Evolutionary conservation across 1,140 invertebrate genomes (phyloP).

Genomic region (Pseudachorutes palmiensis): DNA sequence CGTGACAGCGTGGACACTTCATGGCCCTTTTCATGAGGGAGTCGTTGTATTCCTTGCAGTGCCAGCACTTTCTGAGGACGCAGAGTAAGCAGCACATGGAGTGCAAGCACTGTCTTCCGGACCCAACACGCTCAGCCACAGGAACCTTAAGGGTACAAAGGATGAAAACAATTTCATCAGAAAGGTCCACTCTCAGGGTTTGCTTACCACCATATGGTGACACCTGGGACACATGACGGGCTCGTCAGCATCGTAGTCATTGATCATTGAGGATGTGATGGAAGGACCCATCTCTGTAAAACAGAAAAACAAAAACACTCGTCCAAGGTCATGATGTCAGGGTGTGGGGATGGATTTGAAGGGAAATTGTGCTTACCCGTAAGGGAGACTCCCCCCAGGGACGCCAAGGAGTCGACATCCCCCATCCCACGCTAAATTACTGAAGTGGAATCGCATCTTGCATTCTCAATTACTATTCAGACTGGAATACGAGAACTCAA

Average conservation of each 20-base stretch:
- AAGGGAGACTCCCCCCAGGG: no score
- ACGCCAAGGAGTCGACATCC: no score
- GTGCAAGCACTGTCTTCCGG: background rate
- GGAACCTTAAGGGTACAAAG: background rate
- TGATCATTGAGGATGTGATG: background rate
- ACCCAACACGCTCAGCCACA: background rate
- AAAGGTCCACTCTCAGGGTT: conserved; percentile 1
- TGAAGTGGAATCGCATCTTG: no score
- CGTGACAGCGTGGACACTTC: background rate
- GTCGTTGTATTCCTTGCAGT: background rate
- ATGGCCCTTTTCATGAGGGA: background rate
- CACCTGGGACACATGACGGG: background rate
- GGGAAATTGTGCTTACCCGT: no score
- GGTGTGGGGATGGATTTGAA: no score
- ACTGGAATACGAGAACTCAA: no score
- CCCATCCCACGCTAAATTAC: no score
- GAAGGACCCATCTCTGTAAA: background rate
- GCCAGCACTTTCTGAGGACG: background rate
- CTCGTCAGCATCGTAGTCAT: background rate
- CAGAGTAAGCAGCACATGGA: background rate
- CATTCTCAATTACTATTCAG: no score
- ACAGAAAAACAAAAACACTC: background rate
- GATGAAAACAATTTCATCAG: background rate
- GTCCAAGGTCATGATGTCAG: no score
- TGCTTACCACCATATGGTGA: conserved; percentile 1